These are phyloP conservation scores for Heliconius nattereri DNA, from an alignment of 1,140 invertebrate species.

Conservation along the genomic window DNA sequence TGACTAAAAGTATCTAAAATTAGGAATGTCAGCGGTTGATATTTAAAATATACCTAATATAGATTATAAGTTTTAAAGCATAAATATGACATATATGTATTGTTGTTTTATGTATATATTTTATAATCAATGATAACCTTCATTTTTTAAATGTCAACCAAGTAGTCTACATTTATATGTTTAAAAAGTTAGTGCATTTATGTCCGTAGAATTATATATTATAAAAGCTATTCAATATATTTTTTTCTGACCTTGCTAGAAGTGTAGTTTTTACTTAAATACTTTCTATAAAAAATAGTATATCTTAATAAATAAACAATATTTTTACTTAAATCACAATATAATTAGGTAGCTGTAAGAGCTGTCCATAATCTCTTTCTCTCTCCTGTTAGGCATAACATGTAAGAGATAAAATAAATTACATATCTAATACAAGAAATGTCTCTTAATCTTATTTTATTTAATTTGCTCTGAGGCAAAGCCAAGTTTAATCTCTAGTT, in stretches of 20 bases:
- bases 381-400: not conserved
- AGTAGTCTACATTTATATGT: not conserved
- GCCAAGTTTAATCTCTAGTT: not conserved
- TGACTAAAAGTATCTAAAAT: not conserved
- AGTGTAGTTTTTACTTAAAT: too few species aligned
- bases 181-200: not conserved
- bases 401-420: not conserved
- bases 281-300: too few species aligned
- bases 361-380: not conserved
- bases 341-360: too few species aligned
- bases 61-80: not conserved
- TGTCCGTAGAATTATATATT: not conserved
- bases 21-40: not conserved
- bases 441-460: not conserved
- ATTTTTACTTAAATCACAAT: too few species aligned
- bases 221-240: not conserved
- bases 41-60: not conserved
- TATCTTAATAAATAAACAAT: too few species aligned
- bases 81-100: not conserved
- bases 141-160: slow-evolving; percentile 3
- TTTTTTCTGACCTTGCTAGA: too few species aligned
- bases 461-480: not conserved
- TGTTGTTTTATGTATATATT: not conserved
- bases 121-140: slow-evolving; percentile 11
- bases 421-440: not conserved